Evolutionary conservation across 2,113 vertebrate genomes (phyloP).

Genomic region (Oreamnos americanus): DNA sequence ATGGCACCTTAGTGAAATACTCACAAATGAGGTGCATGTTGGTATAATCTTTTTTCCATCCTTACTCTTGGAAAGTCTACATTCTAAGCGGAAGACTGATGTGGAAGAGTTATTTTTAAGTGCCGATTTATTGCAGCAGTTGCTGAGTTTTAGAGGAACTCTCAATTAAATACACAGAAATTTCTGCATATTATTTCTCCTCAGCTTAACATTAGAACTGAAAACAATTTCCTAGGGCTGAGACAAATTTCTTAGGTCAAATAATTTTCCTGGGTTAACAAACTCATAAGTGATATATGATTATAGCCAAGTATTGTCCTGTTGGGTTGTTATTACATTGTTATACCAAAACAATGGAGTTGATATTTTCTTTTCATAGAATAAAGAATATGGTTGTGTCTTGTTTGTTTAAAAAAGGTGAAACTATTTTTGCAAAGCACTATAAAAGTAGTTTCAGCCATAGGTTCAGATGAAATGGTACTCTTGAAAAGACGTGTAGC

Average conservation of each 20-base stretch:
- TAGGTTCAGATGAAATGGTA: background rate
- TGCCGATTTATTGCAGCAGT: background rate
- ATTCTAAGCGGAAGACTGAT: background rate
- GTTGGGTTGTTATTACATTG: background rate
- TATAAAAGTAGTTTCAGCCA: background rate
- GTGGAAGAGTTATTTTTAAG: background rate
- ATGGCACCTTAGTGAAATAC: background rate
- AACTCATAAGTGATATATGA: background rate
- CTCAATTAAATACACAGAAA: background rate
- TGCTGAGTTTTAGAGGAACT: background rate
- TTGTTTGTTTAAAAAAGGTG: background rate
- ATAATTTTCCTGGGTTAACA: slow-evolving; percentile 27
- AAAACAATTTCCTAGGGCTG: background rate
- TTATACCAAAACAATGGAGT: slow-evolving; percentile 10
- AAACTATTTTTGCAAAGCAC: background rate
- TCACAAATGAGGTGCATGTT: background rate
- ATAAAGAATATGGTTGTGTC: background rate
- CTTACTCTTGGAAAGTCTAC: background rate
- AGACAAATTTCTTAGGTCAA: slow-evolving; percentile 7
- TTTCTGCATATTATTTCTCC: background rate
- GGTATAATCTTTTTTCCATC: background rate
- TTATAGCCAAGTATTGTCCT: background rate
- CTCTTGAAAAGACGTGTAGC: background rate
- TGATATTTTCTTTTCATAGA: background rate
- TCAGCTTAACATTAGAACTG: background rate